These are phyloP conservation scores for Psittacula echo DNA, from an alignment of 2,797 vertebrate species.

Conservation along the genomic window DNA sequence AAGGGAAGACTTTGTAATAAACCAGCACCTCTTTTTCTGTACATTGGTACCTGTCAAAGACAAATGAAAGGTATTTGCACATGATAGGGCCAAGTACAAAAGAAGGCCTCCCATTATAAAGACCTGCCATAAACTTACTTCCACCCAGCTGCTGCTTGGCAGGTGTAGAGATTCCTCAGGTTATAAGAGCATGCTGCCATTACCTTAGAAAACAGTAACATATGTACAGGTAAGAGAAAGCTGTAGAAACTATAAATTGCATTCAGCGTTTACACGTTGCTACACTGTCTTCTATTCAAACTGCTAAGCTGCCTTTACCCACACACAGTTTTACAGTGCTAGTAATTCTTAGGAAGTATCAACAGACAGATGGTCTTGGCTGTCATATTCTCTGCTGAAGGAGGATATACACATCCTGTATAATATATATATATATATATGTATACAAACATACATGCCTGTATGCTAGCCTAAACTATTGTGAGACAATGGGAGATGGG, in stretches of 20 bases:
- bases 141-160: conserved; percentile 88
- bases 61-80: neutral
- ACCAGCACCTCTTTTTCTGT: conserved; percentile 86
- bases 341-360: neutral
- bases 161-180: conserved; percentile 83
- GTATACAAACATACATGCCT: neutral
- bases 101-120: neutral
- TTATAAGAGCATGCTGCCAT: conserved; percentile 89
- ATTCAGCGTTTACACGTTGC: neutral
- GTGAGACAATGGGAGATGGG: neutral
- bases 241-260: neutral
- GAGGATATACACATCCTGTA: neutral
- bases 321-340: neutral
- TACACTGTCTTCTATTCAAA: neutral
- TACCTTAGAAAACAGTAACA: conserved; percentile 78
- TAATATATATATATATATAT: neutral
- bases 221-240: neutral
- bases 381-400: neutral
- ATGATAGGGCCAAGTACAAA: no score
- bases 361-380: neutral
- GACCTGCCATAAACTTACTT: conserved; percentile 80
- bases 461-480: neutral
- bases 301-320: neutral
- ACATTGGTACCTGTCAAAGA: conserved; percentile 84
- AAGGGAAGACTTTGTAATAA: conserved; percentile 88